phyloP scores from a whole-genome alignment of 2,888 invertebrate genomes.

The Aromia moschata region DNA sequence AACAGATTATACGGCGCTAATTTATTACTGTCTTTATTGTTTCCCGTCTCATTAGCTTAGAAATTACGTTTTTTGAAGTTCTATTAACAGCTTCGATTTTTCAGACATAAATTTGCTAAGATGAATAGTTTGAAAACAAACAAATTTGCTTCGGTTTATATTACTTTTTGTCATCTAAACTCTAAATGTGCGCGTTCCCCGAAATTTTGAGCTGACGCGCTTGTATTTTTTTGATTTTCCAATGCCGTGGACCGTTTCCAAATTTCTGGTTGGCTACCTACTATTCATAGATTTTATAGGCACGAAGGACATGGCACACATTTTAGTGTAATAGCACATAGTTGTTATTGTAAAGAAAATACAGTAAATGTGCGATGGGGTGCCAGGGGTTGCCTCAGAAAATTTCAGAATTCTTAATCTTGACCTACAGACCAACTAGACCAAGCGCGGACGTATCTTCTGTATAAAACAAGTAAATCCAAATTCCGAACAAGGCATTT shows the following conservation, averaged over 20 bases:
- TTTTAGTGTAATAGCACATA: too few species aligned
- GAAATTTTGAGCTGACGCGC: slow-evolving; percentile 23
- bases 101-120: slow-evolving; percentile 26
- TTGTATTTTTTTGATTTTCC: slow-evolving; percentile 36
- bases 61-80: slow-evolving; percentile 38
- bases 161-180: slow-evolving; percentile 29
- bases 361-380: too few species aligned
- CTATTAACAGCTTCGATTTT: slow-evolving; percentile 31
- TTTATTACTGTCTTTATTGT: slow-evolving; percentile 56
- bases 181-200: slow-evolving; percentile 22
- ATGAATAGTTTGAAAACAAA: slow-evolving; percentile 29
- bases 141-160: slow-evolving; percentile 26
- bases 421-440: too few species aligned
- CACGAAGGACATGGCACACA: background rate
- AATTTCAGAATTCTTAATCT: too few species aligned
- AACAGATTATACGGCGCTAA: slow-evolving; percentile 55
- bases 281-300: background rate
- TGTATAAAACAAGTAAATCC: too few species aligned
- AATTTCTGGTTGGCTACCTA: background rate
- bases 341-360: too few species aligned
- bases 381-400: too few species aligned
- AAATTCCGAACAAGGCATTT: too few species aligned
- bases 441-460: too few species aligned
- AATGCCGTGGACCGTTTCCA: slow-evolving; percentile 12
- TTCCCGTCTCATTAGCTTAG: slow-evolving; percentile 46